phyloP scores from a whole-genome alignment of 2,888 invertebrate species.

The Arrhopalites spinosus region DNA sequence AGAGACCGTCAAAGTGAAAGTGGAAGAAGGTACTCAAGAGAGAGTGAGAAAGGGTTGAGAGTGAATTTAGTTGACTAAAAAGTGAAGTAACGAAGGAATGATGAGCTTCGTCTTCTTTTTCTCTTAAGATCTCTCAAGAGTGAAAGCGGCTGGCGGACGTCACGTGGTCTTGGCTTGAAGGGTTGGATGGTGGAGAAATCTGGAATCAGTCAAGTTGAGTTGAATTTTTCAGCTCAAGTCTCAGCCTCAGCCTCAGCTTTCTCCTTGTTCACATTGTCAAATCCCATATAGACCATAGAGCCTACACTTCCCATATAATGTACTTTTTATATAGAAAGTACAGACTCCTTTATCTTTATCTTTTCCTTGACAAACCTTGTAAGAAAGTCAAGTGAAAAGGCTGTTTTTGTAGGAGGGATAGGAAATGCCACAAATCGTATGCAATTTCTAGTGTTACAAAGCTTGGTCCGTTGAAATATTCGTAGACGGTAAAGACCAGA shows the following conservation, averaged over 20 bases:
- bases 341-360: too few relatives aligned
- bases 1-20: background rate
- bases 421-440: too few relatives aligned
- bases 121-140: background rate
- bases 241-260: background rate
- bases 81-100: slow-evolving; percentile 17
- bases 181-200: slow-evolving; percentile 6
- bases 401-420: too few relatives aligned
- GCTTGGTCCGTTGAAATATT: too few relatives aligned
- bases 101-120: slow-evolving; percentile 11
- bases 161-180: background rate
- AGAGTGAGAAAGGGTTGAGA: background rate
- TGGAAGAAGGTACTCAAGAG: background rate
- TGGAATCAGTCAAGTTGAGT: slow-evolving; percentile 15
- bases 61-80: slow-evolving; percentile 14
- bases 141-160: background rate
- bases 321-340: too few relatives aligned
- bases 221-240: background rate
- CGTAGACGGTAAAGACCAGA: too few relatives aligned
- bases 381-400: too few relatives aligned
- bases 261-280: background rate
- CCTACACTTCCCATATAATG: too few relatives aligned
- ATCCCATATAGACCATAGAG: too few relatives aligned
- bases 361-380: too few relatives aligned
- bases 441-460: too few relatives aligned